Evolutionary conservation across 2,888 invertebrate genomes (phyloP).

Genomic region (Lordiphosa andalusiaca): DNA sequence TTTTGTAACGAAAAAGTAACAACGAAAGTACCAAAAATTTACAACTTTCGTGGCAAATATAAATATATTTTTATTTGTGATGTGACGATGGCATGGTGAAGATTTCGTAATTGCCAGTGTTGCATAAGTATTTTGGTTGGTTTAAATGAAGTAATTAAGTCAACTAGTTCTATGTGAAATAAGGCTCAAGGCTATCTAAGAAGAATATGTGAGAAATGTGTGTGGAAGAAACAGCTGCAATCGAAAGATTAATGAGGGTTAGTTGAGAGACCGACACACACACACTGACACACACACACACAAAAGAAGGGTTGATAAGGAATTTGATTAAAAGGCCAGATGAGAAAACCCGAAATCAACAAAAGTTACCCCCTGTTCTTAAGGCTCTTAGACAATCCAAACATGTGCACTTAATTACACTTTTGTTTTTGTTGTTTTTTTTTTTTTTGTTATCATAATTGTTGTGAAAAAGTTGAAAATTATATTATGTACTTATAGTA

Average conservation of each 20-base stretch:
- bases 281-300: constrained; percentile 20
- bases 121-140: constrained; percentile 36
- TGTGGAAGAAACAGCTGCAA: constrained; percentile 28
- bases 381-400: constrained; percentile 5
- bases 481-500: constrained; percentile 29
- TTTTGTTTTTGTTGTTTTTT: constrained; percentile 4
- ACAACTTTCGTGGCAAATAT: not conserved
- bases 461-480: constrained; percentile 36
- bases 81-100: constrained; percentile 14
- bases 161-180: constrained; percentile 29
- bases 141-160: constrained; percentile 55
- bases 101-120: constrained; percentile 7
- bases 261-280: not conserved
- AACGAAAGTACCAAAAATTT: constrained; percentile 7
- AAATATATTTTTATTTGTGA: not conserved
- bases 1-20: constrained; percentile 46
- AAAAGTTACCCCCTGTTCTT: constrained; percentile 4
- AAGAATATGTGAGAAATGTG: constrained; percentile 36
- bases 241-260: constrained; percentile 66
- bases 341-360: constrained; percentile 5
- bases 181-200: constrained; percentile 10
- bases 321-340: constrained; percentile 52
- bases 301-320: constrained; percentile 57
- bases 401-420: constrained; percentile 32
- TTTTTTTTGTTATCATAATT: constrained; percentile 42